phyloP scores from a whole-genome alignment of 2,797 vertebrate genomes.

The Phrynocephalus vlangalii region DNA sequence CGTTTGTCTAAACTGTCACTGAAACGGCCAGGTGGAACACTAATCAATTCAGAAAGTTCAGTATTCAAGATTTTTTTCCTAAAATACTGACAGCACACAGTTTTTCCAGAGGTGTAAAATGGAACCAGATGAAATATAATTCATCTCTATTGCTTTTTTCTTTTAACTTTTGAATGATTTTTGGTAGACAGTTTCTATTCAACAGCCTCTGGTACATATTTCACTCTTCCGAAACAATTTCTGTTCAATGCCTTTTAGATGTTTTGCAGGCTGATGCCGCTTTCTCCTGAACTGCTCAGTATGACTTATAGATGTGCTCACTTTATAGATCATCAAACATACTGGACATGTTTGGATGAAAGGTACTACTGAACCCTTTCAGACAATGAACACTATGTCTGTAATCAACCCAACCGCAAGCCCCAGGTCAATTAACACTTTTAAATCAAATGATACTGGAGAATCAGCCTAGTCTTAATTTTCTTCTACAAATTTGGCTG shows the following conservation, averaged over 20 bases:
- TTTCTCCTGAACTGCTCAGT: slow-evolving; percentile 49
- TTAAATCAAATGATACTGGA: not conserved
- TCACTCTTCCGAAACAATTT: slow-evolving; percentile 57
- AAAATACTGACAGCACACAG: slow-evolving; percentile 33
- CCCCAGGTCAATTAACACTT: not conserved
- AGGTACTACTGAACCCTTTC: slow-evolving; percentile 10
- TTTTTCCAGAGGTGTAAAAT: slow-evolving; percentile 54
- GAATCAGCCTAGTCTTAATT: not conserved
- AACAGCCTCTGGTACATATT: slow-evolving; percentile 63
- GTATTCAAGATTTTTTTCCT: slow-evolving; percentile 41
- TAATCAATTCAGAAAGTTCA: slow-evolving; percentile 57
- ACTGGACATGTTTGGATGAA: slow-evolving; percentile 28
- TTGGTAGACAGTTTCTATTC: slow-evolving; percentile 59
- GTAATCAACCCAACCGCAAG: slow-evolving; percentile 1
- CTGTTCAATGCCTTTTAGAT: slow-evolving; percentile 56
- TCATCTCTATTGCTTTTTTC: slow-evolving; percentile 57
- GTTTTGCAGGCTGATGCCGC: slow-evolving; percentile 28
- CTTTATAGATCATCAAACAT: slow-evolving; percentile 43
- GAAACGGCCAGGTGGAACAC: slow-evolving; percentile 57
- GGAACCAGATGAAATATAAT: slow-evolving; percentile 55
- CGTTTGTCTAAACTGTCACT: slow-evolving; percentile 51
- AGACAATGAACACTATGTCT: not conserved
- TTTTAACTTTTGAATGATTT: slow-evolving; percentile 57
- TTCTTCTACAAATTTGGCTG: not conserved
- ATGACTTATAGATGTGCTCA: slow-evolving; percentile 52